Percentiles rank a stretch among this genome's conserved stretches.
Evolutionary conservation across 53 echinoderm and acorn worm genomes (phyloP).

Genomic region (Pentamera pediparva): DNA sequence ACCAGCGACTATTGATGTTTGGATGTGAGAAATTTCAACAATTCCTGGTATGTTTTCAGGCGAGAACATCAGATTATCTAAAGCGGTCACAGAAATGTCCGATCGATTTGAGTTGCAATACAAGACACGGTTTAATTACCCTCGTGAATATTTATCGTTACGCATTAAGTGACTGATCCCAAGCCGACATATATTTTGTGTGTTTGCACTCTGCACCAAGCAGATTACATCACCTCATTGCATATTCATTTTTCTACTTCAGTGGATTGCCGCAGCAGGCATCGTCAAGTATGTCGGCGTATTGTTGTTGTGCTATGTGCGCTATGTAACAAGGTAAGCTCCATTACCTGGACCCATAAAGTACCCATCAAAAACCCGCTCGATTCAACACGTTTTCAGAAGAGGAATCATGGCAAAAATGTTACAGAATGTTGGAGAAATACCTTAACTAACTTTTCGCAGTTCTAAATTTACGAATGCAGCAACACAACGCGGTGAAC

Average conservation of each 20-base stretch:
- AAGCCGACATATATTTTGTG: too few species aligned
- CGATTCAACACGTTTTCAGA: not conserved
- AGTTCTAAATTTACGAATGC: too few species aligned
- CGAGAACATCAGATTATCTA: conserved; percentile 11
- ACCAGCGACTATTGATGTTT: conserved; percentile 7
- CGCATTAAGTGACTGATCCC: too few species aligned
- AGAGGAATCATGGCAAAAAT: too few species aligned
- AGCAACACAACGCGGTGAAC: not conserved
- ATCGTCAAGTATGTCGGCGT: conserved; percentile 20
- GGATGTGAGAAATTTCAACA: conserved; percentile 27
- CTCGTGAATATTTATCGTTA: not conserved
- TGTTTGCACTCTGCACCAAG: not conserved
- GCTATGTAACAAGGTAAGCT: conserved; percentile 35
- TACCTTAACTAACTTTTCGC: too few species aligned
- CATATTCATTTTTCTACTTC: not conserved
- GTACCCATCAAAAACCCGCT: conserved; percentile 10
- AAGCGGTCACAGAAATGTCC: conserved; percentile 25
- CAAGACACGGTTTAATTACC: too few species aligned
- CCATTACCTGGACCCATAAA: conserved; percentile 28
- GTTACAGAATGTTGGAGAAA: too few species aligned
- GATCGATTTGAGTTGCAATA: not conserved
- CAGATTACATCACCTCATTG: not conserved
- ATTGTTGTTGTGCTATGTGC: conserved; percentile 35
- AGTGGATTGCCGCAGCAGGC: conserved; percentile 9
- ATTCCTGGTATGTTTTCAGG: conserved; percentile 31